Evolutionary conservation across 1,140 invertebrate species (phyloP), one percentile per base, ranked within the genome.

Genomic region (Sipha flava): DNA sequence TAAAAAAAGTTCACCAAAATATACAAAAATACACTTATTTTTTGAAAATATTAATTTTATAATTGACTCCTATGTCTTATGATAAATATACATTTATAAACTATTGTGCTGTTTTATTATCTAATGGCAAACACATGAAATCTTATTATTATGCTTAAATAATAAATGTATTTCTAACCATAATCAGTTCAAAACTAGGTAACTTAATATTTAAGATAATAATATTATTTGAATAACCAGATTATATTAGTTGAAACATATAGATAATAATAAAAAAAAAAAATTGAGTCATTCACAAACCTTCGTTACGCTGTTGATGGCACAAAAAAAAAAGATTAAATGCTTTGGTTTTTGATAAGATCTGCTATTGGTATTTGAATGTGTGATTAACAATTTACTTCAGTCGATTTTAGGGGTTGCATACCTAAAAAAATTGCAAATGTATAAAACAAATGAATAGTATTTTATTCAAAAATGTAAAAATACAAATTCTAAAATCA

Each of bases 171-270:
- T 31, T 70, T 70, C 66, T 70, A 70, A 70, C 43, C 66, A 47
- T 70, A 70, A 70, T 70, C 66, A 70, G 66, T 70, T 70, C 66
- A 70, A 70, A 70, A 47, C 31, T 31, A 75, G 70, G 70, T 75
- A 75, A 75, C 70, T 43, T 52, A 75, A 75, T 75, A 75, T 75
- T 75, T 75, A 75, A 75, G 70, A 75, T 75, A 54, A 72, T 72
- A 72, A 75, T 75, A 75, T 75, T 75, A 12, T 75, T 75, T 75
- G 37, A 47, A 52, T 75, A 54, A 21, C 29, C 21, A 52, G 70
- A 75, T 34, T 54, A 54, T 34, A 73, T 21, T 52, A 73, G 70
- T 73, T 26, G 29, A 73, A 73, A 73, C 23, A 52, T 75, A 37
- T 37, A 75, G n/a, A 75, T 75, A 54, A 37, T 10, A 5, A 66